A percentile compares a stretch with the other conserved stretches of the same genome.
These are phyloP conservation scores for Drepanosiphum platanoidis DNA, from an alignment of 2,888 invertebrate genomes.

Conservation along the genomic window DNA sequence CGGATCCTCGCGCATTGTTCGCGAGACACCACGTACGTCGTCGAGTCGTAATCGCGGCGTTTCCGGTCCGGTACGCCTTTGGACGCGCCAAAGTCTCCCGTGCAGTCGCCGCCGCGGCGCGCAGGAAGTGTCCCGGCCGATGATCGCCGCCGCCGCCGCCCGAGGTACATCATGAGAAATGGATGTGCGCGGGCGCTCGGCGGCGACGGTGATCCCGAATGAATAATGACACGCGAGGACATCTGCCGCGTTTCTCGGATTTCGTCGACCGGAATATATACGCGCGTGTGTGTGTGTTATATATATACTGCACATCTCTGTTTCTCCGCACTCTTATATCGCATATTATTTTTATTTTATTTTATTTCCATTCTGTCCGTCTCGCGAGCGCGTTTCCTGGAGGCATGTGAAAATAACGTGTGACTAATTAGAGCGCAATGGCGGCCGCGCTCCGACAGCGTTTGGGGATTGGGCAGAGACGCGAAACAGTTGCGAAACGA, in stretches of 20 bases:
- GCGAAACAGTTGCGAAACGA: slow-evolving; percentile 62
- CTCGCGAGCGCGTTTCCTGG: neutral
- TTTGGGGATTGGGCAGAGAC: slow-evolving; percentile 45
- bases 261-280: neutral
- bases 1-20: neutral
- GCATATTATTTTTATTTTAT: neutral
- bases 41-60: slow-evolving; percentile 52
- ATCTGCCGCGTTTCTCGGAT: slow-evolving; percentile 59
- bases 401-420: slow-evolving; percentile 33
- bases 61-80: slow-evolving; percentile 55
- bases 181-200: slow-evolving; percentile 16
- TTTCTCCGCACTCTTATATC: neutral
- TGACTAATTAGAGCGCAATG: slow-evolving; percentile 61
- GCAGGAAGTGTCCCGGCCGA: slow-evolving; percentile 3
- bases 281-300: neutral
- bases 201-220: slow-evolving; percentile 53
- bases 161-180: slow-evolving; percentile 58
- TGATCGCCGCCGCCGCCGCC: neutral
- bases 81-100: slow-evolving; percentile 29
- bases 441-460: slow-evolving; percentile 22
- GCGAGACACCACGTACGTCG: neutral
- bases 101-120: neutral
- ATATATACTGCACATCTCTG: too few relatives aligned
- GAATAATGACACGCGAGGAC: slow-evolving; percentile 50
- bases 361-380: neutral